Conservation (phyloP, 2,888 invertebrate species). For the Punctoribates punctum region DNA sequence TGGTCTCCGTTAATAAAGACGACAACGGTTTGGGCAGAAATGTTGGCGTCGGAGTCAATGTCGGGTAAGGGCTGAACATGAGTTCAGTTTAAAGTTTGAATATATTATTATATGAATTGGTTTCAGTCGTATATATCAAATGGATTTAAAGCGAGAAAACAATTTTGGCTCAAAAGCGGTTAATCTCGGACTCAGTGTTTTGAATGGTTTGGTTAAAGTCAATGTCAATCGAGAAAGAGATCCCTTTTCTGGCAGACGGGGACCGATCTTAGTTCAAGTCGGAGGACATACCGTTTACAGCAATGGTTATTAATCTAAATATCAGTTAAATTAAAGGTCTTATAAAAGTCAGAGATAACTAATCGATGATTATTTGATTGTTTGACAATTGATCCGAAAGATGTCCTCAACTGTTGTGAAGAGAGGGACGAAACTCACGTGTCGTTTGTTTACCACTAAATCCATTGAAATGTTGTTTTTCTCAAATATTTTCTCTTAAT, state of each 20-base stretch:
- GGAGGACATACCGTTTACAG: slow-evolving; percentile 3
- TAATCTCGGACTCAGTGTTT: not conserved
- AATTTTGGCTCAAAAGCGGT: not conserved
- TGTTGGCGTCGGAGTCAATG: not conserved
- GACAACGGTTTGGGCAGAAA: not conserved
- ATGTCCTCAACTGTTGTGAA: not conserved
- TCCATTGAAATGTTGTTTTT: not conserved
- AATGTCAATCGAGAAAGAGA: not conserved
- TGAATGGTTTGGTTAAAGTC: slow-evolving; percentile 26
- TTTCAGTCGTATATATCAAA: not conserved
- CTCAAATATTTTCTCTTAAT: not conserved
- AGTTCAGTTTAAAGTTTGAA: not conserved
- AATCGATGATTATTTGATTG: too few relatives aligned
- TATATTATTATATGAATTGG: not conserved
- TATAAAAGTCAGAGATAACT: too few relatives aligned
- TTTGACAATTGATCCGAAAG: not conserved
- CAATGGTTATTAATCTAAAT: not conserved
- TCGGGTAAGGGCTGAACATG: not conserved
- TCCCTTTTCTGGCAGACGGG: not conserved
- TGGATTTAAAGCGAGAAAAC: not conserved
- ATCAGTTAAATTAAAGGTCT: too few relatives aligned
- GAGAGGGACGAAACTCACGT: not conserved
- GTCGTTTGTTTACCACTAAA: slow-evolving; percentile 8
- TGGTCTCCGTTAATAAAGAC: not conserved
- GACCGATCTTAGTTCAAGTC: slow-evolving; percentile 7